Evolutionary conservation across 2,797 vertebrate genomes (phyloP).

Genomic region (Cyprinella venusta): DNA sequence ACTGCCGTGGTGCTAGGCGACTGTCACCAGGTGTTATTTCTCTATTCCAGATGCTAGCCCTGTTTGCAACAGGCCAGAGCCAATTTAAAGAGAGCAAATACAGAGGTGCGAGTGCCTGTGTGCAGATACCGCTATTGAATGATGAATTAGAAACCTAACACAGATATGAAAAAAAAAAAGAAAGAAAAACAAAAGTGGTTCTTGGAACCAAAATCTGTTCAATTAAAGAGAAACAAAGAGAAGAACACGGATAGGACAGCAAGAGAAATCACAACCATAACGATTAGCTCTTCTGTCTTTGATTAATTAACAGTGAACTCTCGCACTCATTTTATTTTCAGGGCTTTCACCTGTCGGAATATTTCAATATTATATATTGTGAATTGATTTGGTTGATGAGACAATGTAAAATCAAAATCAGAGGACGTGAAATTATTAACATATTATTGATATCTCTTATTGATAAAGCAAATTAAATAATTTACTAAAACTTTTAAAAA

Average conservation of each 20-base stretch:
- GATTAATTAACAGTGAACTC: slow-evolving; percentile 2
- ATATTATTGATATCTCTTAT: not conserved
- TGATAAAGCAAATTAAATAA: slow-evolving; percentile 3
- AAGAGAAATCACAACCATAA: slow-evolving; percentile 54
- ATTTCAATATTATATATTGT: not conserved
- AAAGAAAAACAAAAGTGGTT: not conserved
- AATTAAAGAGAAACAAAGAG: slow-evolving; percentile 57
- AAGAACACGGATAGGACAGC: slow-evolving; percentile 61
- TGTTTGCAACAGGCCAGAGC: slow-evolving; percentile 71
- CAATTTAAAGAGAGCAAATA: slow-evolving; percentile 81
- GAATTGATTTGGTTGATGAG: not conserved
- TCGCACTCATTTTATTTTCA: slow-evolving; percentile 6
- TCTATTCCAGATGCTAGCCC: slow-evolving; percentile 69
- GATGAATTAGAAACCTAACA: slow-evolving; percentile 74
- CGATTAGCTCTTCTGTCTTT: slow-evolving; percentile 24
- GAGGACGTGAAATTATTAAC: not conserved
- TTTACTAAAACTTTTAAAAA: not conserved
- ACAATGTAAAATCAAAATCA: not conserved
- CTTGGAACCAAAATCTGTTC: slow-evolving; percentile 26
- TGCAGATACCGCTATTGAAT: slow-evolving; percentile 65
- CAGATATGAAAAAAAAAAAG: slow-evolving; percentile 57
- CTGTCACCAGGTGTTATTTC: slow-evolving; percentile 76
- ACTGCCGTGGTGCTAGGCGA: slow-evolving; percentile 57
- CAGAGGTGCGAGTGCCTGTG: slow-evolving; percentile 62
- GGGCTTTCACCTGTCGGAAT: not conserved